Conservation (phyloP, 2,888 invertebrate genomes). For the Cheilosia grossa region DNA sequence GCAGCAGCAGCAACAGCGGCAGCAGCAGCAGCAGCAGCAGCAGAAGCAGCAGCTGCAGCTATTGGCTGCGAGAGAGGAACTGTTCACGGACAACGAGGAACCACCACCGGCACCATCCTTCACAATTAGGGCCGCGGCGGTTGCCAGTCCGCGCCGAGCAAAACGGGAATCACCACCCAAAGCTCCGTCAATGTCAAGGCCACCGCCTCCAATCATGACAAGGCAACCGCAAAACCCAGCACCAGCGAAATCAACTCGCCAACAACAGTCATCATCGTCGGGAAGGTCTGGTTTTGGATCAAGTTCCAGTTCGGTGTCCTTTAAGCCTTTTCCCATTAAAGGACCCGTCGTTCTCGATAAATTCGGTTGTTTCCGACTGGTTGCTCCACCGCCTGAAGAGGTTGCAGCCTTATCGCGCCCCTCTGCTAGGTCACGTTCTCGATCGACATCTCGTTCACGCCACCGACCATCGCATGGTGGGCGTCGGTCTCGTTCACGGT, state of each 20-base stretch:
- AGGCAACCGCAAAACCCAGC: constrained; percentile 2
- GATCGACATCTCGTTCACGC: constrained; percentile 49
- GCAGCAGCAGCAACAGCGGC: constrained; percentile 45
- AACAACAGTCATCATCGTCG: not conserved
- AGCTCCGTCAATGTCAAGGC: constrained; percentile 72
- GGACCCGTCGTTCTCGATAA: constrained; percentile 88
- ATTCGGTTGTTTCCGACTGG: constrained; percentile 89
- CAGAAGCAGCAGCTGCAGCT: constrained; percentile 54
- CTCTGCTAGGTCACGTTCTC: constrained; percentile 71
- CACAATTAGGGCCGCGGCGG: constrained; percentile 12
- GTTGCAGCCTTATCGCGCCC: constrained; percentile 34
- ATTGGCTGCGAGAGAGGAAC: constrained; percentile 17
- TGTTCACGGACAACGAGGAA: constrained; percentile 54
- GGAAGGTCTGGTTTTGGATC: constrained; percentile 24
- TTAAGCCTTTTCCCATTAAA: constrained; percentile 79
- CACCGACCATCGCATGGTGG: constrained; percentile 76
- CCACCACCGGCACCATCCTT: constrained; percentile 74
- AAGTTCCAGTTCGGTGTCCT: constrained; percentile 27
- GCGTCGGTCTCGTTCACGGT: constrained; percentile 66
- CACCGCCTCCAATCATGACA: not conserved
- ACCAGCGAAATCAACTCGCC: not conserved
- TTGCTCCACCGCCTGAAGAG: constrained; percentile 84
- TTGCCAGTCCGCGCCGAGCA: constrained; percentile 24
- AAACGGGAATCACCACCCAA: constrained; percentile 76
- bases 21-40: not conserved